These are phyloP conservation scores for Exephanes ischioxanthus DNA, from an alignment of 2,888 invertebrate genomes.

Conservation along the genomic window DNA sequence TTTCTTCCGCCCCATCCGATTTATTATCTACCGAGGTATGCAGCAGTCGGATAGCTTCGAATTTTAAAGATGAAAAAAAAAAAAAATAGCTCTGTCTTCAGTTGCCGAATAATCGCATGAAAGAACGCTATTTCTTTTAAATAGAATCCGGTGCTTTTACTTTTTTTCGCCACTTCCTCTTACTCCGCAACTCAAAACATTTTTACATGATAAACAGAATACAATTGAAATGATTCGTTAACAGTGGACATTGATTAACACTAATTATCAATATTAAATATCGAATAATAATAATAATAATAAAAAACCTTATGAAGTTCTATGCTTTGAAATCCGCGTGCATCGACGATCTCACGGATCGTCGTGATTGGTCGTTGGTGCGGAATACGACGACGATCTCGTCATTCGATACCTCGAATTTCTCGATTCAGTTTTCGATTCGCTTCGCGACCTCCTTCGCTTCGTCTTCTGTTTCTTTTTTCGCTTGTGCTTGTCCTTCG, in stretches of 20 bases:
- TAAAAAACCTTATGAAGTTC: not conserved
- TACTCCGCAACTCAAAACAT: not conserved
- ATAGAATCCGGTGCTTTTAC: slow-evolving; percentile 1
- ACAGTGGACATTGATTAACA: slow-evolving; percentile 10
- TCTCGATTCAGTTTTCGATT: slow-evolving; percentile 74
- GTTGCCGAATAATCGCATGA: not conserved
- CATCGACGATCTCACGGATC: not conserved
- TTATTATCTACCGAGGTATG: slow-evolving; percentile 7
- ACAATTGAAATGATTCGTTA: slow-evolving; percentile 5
- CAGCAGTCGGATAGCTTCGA: not conserved
- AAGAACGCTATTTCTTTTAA: not conserved
- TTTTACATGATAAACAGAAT: slow-evolving; percentile 7
- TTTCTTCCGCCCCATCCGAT: not conserved
- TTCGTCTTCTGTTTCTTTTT: slow-evolving; percentile 74
- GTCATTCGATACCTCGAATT: slow-evolving; percentile 46
- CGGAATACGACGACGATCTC: slow-evolving; percentile 43
- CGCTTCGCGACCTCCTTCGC: slow-evolving; percentile 74
- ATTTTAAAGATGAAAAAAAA: not conserved
- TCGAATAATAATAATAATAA: not conserved
- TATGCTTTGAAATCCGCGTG: not conserved
- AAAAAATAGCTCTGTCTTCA: not conserved
- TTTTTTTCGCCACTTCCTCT: not conserved
- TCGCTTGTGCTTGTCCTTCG: slow-evolving; percentile 72
- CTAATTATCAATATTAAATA: slow-evolving; percentile 29
- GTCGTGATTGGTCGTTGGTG: slow-evolving; percentile 34